Evolutionary conservation across 2,797 vertebrate species (phyloP).

Genomic region (Pangasius mekongensis): DNA sequence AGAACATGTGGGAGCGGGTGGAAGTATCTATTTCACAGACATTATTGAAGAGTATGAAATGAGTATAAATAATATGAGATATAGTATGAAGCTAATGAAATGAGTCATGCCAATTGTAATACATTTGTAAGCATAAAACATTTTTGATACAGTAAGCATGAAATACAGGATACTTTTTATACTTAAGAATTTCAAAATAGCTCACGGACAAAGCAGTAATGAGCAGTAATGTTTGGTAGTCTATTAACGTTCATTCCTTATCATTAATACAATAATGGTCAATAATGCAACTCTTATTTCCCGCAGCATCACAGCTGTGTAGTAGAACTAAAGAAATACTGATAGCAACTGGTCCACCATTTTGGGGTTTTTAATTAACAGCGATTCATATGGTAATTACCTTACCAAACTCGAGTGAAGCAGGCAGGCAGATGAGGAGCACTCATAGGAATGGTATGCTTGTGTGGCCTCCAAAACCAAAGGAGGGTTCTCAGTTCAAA

Average conservation of each 20-base stretch:
- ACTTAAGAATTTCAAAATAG: neutral
- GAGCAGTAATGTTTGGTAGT: neutral
- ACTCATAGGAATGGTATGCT: conserved; percentile 43
- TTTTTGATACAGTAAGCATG: neutral
- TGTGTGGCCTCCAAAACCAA: conserved; percentile 52
- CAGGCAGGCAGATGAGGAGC: conserved; percentile 23
- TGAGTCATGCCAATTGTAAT: neutral
- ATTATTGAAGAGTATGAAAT: neutral
- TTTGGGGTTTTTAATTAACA: conserved; percentile 32
- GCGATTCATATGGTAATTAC: conserved; percentile 52
- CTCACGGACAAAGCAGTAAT: neutral
- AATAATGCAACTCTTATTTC: conserved; percentile 4
- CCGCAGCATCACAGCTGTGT: neutral
- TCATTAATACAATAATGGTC: neutral
- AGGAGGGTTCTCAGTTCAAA: conserved; percentile 50
- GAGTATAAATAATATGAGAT: neutral
- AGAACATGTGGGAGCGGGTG: neutral
- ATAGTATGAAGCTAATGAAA: neutral
- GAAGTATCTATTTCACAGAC: neutral
- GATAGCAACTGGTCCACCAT: conserved; percentile 10
- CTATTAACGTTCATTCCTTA: neutral
- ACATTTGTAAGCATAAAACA: neutral
- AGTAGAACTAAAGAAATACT: neutral
- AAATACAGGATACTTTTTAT: neutral
- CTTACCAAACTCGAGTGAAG: conserved; percentile 37